Conservation (phyloP, 2,888 invertebrate species). For the Eutolmus rufibarbis region DNA sequence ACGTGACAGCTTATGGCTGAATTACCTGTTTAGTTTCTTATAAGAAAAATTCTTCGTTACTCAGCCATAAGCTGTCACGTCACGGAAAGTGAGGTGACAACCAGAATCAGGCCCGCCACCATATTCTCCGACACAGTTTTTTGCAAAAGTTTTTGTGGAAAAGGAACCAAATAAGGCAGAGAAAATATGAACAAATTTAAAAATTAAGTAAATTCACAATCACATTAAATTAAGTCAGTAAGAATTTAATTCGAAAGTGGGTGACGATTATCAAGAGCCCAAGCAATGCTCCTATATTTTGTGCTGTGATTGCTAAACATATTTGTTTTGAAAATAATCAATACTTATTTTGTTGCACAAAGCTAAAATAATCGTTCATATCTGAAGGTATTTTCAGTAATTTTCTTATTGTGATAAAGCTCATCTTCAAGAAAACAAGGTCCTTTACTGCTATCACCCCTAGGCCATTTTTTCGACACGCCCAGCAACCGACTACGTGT, state of each 20-base stretch:
- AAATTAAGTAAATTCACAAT: not conserved
- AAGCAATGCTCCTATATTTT: not conserved
- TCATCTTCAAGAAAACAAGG: not conserved
- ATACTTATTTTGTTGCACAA: not conserved
- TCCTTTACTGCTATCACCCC: not conserved
- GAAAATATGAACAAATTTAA: not conserved
- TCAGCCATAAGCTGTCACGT: no score
- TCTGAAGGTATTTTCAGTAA: not conserved
- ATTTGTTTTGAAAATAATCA: not conserved
- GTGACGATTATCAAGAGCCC: not conserved
- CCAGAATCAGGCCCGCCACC: no score
- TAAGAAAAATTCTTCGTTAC: no score
- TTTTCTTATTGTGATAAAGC: not conserved
- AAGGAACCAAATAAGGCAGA: not conserved
- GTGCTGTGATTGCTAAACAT: not conserved
- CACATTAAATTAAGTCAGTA: not conserved
- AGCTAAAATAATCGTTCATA: not conserved
- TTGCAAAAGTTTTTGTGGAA: not conserved
- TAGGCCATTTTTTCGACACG: not conserved
- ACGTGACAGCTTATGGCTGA: no score
- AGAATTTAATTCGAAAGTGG: not conserved
- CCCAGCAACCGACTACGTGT: not conserved
- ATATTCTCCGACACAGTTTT: constrained; percentile 22
- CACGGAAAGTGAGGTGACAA: no score
- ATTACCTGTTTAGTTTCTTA: no score